Conservation (phyloP, 1,140 invertebrate species). For the Drosophila erecta region DNA sequence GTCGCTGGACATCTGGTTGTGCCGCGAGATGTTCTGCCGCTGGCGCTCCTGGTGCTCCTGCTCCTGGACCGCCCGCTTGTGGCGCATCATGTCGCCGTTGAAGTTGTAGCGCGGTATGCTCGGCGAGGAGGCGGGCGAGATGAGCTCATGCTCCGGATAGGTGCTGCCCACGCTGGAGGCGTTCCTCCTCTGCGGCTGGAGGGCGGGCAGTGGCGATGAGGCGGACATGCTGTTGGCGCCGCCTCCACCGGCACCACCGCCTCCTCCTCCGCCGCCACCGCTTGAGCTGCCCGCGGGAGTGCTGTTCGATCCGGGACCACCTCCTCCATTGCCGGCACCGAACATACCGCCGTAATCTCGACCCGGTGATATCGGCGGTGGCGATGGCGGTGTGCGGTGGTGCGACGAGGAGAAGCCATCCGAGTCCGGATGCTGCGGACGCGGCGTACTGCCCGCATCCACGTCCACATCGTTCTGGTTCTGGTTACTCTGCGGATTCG, state of each 20-base stretch:
- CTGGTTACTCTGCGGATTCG: slow-evolving; percentile 80
- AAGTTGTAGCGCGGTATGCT: slow-evolving; percentile 84
- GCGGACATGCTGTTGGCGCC: slow-evolving; percentile 77
- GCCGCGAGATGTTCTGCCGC: slow-evolving; percentile 72
- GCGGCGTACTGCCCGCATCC: slow-evolving; percentile 78
- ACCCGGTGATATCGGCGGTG: slow-evolving; percentile 80
- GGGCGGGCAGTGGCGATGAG: slow-evolving; percentile 75
- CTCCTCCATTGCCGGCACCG: slow-evolving; percentile 50
- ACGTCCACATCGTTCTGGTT: slow-evolving; percentile 84
- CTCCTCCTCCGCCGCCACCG: slow-evolving; percentile 58
- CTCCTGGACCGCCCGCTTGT: slow-evolving; percentile 76
- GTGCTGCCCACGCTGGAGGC: slow-evolving; percentile 81
- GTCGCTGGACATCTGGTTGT: slow-evolving; percentile 83
- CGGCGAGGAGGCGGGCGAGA: slow-evolving; percentile 83
- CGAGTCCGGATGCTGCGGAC: slow-evolving; percentile 74
- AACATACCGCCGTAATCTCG: slow-evolving; percentile 80
- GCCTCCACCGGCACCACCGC: slow-evolving; percentile 6
- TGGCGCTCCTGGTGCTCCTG: slow-evolving; percentile 69
- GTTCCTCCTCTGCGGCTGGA: slow-evolving; percentile 75
- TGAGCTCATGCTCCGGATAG: slow-evolving; percentile 84
- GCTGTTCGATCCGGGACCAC: slow-evolving; percentile 63
- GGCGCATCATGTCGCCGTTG: slow-evolving; percentile 80
- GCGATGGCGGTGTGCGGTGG: slow-evolving; percentile 80
- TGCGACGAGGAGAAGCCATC: slow-evolving; percentile 79
- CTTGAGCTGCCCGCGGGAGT: slow-evolving; percentile 77